These are phyloP conservation scores for Pedetes capensis DNA, from an alignment of 2,113 vertebrate genomes.

Conservation along the genomic window DNA sequence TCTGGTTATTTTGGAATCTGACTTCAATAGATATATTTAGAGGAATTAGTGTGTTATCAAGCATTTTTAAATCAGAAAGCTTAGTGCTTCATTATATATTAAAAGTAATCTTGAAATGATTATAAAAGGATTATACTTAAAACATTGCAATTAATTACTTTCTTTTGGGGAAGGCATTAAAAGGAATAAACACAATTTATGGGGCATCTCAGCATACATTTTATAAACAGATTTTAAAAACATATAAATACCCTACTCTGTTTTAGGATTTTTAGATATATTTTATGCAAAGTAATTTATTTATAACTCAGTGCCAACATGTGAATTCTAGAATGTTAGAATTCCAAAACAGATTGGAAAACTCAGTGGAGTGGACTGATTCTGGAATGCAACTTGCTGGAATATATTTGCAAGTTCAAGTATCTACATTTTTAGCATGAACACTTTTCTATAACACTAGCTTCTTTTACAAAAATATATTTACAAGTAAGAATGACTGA, in stretches of 20 bases:
- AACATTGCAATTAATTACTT: conserved; percentile 37
- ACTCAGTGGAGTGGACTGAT: neutral
- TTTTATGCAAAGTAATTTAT: neutral
- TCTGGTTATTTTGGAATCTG: conserved; percentile 5
- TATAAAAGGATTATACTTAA: conserved; percentile 20
- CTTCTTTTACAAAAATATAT: conserved; percentile 36
- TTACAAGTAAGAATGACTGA: conserved; percentile 40
- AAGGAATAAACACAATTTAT: neutral
- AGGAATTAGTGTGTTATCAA: neutral
- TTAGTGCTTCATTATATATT: neutral
- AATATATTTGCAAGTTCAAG: conserved; percentile 65
- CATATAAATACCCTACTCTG: neutral
- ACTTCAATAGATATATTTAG: neutral
- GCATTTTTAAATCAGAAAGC: neutral
- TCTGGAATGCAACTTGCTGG: conserved; percentile 43
- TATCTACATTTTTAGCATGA: conserved; percentile 47
- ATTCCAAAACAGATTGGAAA: conserved; percentile 48
- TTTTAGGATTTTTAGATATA: conserved; percentile 28
- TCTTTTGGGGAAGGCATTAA: conserved; percentile 38
- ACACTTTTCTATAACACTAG: conserved; percentile 24
- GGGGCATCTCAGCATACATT: conserved; percentile 5
- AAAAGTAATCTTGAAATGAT: conserved; percentile 49
- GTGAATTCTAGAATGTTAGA: neutral
- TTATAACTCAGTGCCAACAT: neutral
- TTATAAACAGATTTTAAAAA: conserved; percentile 3